Percentiles rank a stretch among this genome's conserved stretches.
Evolutionary conservation across 2,888 invertebrate genomes (phyloP).

Genomic region (Euplagia quadripunctaria): DNA sequence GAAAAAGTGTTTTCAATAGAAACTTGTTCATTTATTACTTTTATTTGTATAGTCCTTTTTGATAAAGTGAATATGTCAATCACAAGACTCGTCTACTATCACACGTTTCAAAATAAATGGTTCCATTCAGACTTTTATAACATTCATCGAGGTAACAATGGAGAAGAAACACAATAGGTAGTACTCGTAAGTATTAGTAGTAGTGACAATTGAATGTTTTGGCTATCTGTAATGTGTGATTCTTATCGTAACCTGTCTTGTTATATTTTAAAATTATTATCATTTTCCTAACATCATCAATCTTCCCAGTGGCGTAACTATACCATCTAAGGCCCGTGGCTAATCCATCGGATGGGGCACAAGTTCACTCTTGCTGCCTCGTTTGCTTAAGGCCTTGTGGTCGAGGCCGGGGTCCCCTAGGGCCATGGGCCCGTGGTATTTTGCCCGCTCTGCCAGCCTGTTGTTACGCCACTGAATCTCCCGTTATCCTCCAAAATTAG

Average conservation of each 20-base stretch:
- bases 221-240: background rate
- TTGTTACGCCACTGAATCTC: no score
- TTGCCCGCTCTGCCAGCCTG: no score
- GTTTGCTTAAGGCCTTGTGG: no score
- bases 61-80: background rate
- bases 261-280: background rate
- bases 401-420: no score
- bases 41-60: background rate
- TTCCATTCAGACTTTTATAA: conserved; percentile 2
- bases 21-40: background rate
- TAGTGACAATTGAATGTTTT: background rate
- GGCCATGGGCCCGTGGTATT: no score
- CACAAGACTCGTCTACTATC: background rate
- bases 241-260: background rate
- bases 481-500: background rate
- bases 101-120: background rate
- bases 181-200: background rate
- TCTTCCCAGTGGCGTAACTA: no score
- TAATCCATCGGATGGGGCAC: no score
- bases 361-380: no score
- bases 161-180: conserved; percentile 13
- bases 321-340: no score
- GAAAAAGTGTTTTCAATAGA: conserved; percentile 23
- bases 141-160: conserved; percentile 13
- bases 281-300: background rate